A percentile compares a stretch with the other conserved stretches of the same genome.
Conservation (phyloP, 2,797 vertebrate species). For the Gorsachius magnificus region DNA sequence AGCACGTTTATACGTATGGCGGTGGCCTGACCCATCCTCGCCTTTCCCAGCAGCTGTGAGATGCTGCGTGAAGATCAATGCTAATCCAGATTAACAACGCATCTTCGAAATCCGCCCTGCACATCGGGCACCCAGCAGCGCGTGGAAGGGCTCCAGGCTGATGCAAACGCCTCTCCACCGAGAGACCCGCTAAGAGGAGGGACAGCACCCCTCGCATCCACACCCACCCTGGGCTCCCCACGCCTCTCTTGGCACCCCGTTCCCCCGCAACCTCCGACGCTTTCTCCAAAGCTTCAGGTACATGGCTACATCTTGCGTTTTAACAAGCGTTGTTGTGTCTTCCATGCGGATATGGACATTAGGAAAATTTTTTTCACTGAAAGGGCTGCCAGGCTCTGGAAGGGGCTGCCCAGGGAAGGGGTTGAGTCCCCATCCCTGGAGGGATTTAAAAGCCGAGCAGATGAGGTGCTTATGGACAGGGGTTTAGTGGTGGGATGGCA, state of each 20-base stretch:
- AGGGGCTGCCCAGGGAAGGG: too few relatives aligned
- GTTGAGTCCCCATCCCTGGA: too few relatives aligned
- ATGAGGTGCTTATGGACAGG: too few relatives aligned
- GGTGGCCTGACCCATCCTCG: neutral
- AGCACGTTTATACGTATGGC: neutral
- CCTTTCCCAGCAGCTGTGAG: neutral
- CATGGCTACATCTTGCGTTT: neutral
- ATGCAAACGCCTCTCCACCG: rapidly evolving
- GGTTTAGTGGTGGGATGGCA: too few relatives aligned
- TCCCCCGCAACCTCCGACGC: rapidly evolving
- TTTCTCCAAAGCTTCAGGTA: neutral
- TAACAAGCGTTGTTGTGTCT: neutral
- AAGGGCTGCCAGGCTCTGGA: too few relatives aligned
- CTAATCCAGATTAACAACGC: neutral
- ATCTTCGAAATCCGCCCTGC: neutral
- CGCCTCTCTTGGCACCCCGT: neutral
- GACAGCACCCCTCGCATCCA: neutral
- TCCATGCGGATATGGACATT: neutral
- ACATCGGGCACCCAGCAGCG: neutral
- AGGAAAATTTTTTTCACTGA: too few relatives aligned
- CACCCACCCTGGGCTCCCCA: neutral
- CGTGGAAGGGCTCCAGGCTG: neutral
- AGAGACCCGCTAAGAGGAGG: neutral
- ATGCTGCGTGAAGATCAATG: neutral
- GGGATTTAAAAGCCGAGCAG: too few relatives aligned